Conservation (phyloP, 2,888 invertebrate species). For the Ochropleura leucogaster region DNA sequence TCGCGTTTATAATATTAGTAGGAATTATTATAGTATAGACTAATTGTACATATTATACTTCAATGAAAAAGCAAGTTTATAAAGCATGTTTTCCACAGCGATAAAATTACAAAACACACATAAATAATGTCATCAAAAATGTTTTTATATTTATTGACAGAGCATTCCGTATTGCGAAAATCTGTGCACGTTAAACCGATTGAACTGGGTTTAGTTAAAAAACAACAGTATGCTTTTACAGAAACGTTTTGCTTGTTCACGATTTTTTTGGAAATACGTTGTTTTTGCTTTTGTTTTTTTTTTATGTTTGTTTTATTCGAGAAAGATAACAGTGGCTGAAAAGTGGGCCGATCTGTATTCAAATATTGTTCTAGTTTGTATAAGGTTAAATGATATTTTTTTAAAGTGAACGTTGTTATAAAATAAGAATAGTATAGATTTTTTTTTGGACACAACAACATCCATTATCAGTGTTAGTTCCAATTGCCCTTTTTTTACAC, state of each 20-base stretch:
- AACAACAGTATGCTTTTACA: conserved; percentile 54
- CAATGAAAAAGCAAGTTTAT: neutral
- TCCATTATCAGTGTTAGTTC: too few relatives aligned
- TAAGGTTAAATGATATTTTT: neutral
- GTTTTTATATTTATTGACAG: conserved; percentile 16
- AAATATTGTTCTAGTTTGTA: neutral
- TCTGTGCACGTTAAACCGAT: conserved; percentile 31
- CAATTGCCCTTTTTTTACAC: too few relatives aligned
- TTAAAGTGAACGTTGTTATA: neutral
- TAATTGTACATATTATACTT: too few relatives aligned
- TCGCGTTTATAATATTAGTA: too few relatives aligned
- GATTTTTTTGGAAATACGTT: conserved; percentile 19
- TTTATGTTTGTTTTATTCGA: conserved; percentile 18
- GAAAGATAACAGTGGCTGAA: conserved; percentile 12
- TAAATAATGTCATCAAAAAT: conserved; percentile 9
- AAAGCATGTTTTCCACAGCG: neutral
- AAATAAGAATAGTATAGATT: neutral
- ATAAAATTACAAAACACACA: neutral
- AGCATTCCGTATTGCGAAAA: conserved; percentile 31
- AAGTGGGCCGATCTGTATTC: conserved; percentile 6
- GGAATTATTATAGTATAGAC: too few relatives aligned
- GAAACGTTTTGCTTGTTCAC: conserved; percentile 39
- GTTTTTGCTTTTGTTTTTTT: conserved; percentile 14
- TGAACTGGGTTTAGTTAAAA: conserved; percentile 53
- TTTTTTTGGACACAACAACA: too few relatives aligned